phyloP scores from a whole-genome alignment of 2,113 vertebrate genomes.

The Cromileptes altivelis region DNA sequence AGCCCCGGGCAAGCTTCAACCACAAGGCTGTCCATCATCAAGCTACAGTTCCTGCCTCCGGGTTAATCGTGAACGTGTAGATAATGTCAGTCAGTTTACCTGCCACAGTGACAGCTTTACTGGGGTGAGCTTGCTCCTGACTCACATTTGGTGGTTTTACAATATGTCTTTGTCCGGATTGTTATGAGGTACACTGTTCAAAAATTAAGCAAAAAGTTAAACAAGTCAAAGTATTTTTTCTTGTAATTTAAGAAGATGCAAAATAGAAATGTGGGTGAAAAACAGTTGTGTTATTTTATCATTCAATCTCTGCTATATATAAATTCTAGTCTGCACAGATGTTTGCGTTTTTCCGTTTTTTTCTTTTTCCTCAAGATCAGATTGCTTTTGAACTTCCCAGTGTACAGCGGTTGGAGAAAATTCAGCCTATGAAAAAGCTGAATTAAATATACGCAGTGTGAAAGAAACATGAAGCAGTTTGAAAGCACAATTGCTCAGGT shows the following conservation, averaged over 20 bases:
- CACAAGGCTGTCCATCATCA: constrained; percentile 68
- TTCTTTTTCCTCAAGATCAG: constrained; percentile 14
- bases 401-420: not conserved
- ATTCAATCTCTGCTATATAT: constrained; percentile 33
- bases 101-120: constrained; percentile 59
- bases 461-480: constrained; percentile 28
- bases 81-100: constrained; percentile 59
- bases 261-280: constrained; percentile 18
- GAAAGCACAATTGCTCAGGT: constrained; percentile 11
- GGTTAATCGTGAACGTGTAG: constrained; percentile 62
- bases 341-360: constrained; percentile 23
- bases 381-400: constrained; percentile 25
- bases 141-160: not conserved
- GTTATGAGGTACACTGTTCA: not conserved
- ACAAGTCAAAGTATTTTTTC: not conserved
- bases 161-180: constrained; percentile 10
- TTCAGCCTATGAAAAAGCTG: not conserved
- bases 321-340: constrained; percentile 38
- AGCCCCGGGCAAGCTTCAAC: constrained; percentile 67
- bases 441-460: not conserved
- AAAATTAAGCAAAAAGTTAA: not conserved
- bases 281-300: not conserved
- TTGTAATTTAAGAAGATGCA: not conserved
- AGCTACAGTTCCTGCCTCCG: constrained; percentile 57
- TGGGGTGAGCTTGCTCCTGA: not conserved